Base-by-base conservation (phyloP, 2,888 invertebrate genomes). In the Drosophila trichaetosa region DNA sequence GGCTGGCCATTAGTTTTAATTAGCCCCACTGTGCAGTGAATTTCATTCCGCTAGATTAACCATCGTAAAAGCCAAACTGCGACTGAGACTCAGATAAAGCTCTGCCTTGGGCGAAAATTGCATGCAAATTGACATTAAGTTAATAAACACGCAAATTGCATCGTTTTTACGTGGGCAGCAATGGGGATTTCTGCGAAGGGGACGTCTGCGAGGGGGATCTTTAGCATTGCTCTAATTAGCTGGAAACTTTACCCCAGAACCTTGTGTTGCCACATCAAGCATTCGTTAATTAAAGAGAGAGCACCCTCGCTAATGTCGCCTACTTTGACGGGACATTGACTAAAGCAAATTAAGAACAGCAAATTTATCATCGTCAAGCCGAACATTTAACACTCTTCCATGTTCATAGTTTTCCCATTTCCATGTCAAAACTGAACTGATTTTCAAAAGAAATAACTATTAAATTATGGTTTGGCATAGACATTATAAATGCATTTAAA, bases 81-180 rank as follows among this genome's bases (percentile, higher is more conserved):
- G 21, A 66, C 56, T 49, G 57, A 57, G 70, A 60, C 69, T 67
- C 10, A 53, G 68, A 73, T 80, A 73, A 83, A 72, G 66, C 31
- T 69, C 82, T 51, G 83, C 81, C 88, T 87, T 89, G 78, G 74
- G 76, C 69, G 54, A 65, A 80, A 81, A 89, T 89, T 83, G 86
- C 86, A 87, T 87, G 88, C 87, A 89, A 87, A 87, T 87, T 71
- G 87, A 85, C 87, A 87, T 89, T 69, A 85, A 87, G 85, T 87
- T 87, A 87, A 89, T 89, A 87, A 76, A 85, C 83, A 82, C 71
- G 83, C 88, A 81, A 87, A 83, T 89, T 87, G 81, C 88, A 60
- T 68, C 53, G 65, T 69, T 80, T 69, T 69, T 73, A 36, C 16
- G 18, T 49, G 21, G 36, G n/a, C 18, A 46, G 16, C 10, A 40